Evolutionary conservation across 92 coral and sea anemone genomes (phyloP).

Genomic region (Palythoa grandis): DNA sequence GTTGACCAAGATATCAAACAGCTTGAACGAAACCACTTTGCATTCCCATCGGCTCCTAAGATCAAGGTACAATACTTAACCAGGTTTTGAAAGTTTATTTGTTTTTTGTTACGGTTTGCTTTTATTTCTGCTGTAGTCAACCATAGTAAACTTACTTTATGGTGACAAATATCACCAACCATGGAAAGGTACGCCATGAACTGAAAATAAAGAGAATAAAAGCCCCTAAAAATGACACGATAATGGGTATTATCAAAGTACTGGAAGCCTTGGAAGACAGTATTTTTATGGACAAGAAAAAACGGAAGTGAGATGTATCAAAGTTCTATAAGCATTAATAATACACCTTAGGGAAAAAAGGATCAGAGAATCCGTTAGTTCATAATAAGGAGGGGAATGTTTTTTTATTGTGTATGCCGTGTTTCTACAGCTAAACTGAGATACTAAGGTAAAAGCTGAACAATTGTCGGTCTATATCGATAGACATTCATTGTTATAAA

Average conservation of each 20-base stretch:
- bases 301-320: background rate
- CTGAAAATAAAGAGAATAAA: too few relatives aligned
- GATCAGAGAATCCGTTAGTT: background rate
- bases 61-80: conserved; percentile 62
- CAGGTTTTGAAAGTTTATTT: background rate
- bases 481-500: too few relatives aligned
- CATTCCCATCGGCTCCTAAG: conserved; percentile 71
- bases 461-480: too few relatives aligned
- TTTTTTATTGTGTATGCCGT: too few relatives aligned
- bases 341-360: background rate
- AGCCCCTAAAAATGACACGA: too few relatives aligned
- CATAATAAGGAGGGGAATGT: background rate
- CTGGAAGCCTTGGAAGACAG: too few relatives aligned
- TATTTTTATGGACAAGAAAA: background rate
- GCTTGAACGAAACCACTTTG: conserved; percentile 62
- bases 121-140: background rate
- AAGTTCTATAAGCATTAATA: background rate
- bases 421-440: too few relatives aligned
- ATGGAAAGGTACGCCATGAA: too few relatives aligned
- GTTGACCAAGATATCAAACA: conserved; percentile 72
- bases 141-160: background rate
- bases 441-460: too few relatives aligned
- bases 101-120: background rate
- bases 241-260: too few relatives aligned
- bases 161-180: too few relatives aligned